Percentiles rank a stretch among this genome's conserved stretches.
phyloP scores from a whole-genome alignment of 2,888 invertebrate genomes.

The Drosophila pseudotalamancana region DNA sequence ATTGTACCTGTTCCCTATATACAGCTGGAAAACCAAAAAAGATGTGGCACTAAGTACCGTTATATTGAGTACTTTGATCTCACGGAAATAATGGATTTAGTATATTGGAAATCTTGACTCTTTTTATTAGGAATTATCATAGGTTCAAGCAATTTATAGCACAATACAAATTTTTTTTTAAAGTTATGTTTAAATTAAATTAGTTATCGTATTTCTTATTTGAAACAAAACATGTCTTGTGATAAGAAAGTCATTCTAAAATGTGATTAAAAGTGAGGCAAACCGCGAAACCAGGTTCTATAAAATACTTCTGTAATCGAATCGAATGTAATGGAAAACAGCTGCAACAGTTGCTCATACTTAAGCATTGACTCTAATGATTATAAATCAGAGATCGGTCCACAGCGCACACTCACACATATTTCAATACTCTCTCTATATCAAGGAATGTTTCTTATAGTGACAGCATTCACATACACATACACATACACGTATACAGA shows the following conservation, averaged over 20 bases:
- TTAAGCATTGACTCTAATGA: slow-evolving; percentile 30
- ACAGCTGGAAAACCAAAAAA: background rate
- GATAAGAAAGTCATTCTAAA: no score
- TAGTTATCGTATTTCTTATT: no score
- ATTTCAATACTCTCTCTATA: background rate
- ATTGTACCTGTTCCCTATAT: background rate
- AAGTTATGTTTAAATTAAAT: no score
- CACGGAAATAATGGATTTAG: background rate
- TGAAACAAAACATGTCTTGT: background rate
- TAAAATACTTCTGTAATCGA: background rate
- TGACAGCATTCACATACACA: slow-evolving; percentile 5
- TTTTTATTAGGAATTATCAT: no score
- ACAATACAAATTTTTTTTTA: no score
- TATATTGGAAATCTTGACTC: slow-evolving; percentile 1
- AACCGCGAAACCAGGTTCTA: no score
- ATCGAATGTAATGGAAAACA: slow-evolving; percentile 16
- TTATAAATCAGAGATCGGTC: slow-evolving; percentile 30
- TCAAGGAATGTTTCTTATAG: background rate
- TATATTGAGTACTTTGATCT: slow-evolving; percentile 6
- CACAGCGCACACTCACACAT: slow-evolving; percentile 2
- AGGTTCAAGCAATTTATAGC: background rate
- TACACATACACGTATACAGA: background rate
- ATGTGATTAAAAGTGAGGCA: no score
- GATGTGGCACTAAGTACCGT: background rate
- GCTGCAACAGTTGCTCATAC: slow-evolving; percentile 24